Evolutionary conservation across 2,113 vertebrate species (phyloP).

Genomic region (Larimichthys crocea): DNA sequence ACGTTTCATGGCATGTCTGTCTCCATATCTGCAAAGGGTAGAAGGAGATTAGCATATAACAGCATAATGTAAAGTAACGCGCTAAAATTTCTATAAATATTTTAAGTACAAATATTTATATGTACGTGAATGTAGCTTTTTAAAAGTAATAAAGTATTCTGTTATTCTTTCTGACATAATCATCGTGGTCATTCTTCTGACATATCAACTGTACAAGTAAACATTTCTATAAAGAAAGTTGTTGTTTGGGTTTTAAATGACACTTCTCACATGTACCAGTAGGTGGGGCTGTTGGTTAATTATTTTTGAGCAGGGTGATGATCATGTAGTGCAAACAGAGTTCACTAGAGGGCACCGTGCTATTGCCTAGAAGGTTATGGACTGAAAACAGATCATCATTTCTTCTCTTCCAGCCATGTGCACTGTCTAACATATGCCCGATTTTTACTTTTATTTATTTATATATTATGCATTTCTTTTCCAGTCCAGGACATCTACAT

Average conservation of each 20-base stretch:
- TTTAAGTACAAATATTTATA: slow-evolving; percentile 24
- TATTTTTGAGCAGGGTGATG: background rate
- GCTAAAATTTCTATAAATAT: slow-evolving; percentile 32
- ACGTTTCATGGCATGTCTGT: background rate
- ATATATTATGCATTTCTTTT: background rate
- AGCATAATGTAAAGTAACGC: slow-evolving; percentile 11
- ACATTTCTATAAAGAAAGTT: slow-evolving; percentile 13
- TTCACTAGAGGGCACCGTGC: slow-evolving; percentile 45
- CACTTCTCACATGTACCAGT: slow-evolving; percentile 39
- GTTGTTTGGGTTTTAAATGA: slow-evolving; percentile 4
- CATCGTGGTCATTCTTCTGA: slow-evolving; percentile 4
- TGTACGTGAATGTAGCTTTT: slow-evolving; percentile 30
- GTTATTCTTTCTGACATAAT: background rate
- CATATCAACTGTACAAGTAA: slow-evolving; percentile 27
- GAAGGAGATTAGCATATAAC: background rate
- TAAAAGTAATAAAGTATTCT: slow-evolving; percentile 19
- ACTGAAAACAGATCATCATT: background rate
- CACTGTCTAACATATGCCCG: background rate
- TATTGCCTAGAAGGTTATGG: background rate
- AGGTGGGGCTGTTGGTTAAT: slow-evolving; percentile 53
- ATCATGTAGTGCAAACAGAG: background rate
- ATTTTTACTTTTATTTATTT: background rate
- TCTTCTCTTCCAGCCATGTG: background rate
- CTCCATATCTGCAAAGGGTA: background rate
- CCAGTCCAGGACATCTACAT: background rate